phyloP scores from a whole-genome alignment of 2,888 invertebrate genomes.

The Dexiosoma caninum region DNA sequence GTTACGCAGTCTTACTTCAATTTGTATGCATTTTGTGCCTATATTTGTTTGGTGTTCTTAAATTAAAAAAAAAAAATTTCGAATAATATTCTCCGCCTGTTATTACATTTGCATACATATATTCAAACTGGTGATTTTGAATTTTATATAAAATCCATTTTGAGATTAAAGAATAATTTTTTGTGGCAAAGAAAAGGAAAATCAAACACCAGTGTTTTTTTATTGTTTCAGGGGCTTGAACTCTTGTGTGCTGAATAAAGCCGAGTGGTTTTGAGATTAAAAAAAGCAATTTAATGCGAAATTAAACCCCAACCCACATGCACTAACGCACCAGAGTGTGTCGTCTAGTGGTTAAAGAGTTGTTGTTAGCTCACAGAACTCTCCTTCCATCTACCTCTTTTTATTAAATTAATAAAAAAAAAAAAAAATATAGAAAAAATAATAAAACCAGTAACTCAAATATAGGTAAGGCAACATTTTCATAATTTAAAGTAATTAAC shows the following conservation, averaged over 20 bases:
- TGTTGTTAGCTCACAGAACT: constrained; percentile 54
- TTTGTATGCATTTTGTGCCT: constrained; percentile 61
- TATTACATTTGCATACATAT: constrained; percentile 63
- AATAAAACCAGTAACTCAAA: constrained; percentile 64
- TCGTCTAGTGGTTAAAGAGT: constrained; percentile 39
- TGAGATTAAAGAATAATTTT: constrained; percentile 64
- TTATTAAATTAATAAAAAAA: constrained; percentile 44
- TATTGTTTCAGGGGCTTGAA: constrained; percentile 84
- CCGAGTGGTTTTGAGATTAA: constrained; percentile 53
- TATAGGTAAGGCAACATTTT: constrained; percentile 76
- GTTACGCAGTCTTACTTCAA: constrained; percentile 44
- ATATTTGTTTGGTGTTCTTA: constrained; percentile 62
- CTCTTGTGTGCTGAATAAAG: constrained; percentile 65
- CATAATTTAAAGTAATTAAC: constrained; percentile 44
- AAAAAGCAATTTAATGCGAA: constrained; percentile 35
- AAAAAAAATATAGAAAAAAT: too few species aligned
- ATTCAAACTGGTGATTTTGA: constrained; percentile 71
- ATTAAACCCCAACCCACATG: constrained; percentile 31
- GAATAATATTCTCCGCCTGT: neutral
- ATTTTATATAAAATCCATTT: constrained; percentile 22
- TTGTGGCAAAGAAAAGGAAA: constrained; percentile 75
- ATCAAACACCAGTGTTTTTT: constrained; percentile 96
- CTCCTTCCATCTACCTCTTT: constrained; percentile 46
- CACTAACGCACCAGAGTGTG: constrained; percentile 50
- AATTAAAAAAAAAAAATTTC: neutral